Evolutionary conservation across 2,888 invertebrate genomes (phyloP), one percentile per base, ranked within the genome.

Genomic region (Xylophagus ater): DNA sequence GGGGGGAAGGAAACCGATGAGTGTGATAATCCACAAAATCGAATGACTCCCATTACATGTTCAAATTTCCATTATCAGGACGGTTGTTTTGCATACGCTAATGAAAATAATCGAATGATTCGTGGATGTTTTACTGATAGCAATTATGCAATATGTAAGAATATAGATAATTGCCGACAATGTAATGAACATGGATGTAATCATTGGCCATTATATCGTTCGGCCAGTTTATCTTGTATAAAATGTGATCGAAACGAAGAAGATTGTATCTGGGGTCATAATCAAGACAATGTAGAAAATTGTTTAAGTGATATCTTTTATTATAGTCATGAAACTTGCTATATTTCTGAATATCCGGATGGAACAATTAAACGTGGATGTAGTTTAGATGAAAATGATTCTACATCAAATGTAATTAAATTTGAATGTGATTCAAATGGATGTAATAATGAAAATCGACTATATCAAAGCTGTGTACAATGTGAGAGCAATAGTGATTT

Each of bases 1-100:
- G 33, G 1, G 19, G 40, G 37, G 2, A 48, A 48, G 1, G 24
- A 34, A 6, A 49, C 47, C 19, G 38, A 38, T 25, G n/a, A n/a
- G n/a, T n/a, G n/a, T n/a, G n/a, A n/a, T n/a, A n/a, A n/a, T n/a
- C n/a, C n/a, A n/a, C n/a, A n/a, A n/a, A n/a, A n/a, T n/a, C n/a
- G n/a, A n/a, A 24, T 34, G 7, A 23, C 41, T 17, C 23, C 19
- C 15, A 5, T 44, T 6, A 52, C 54, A 0, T 58, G 58, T 40
- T 15, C 41, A 1, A 20, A 25, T 4, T 47, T 40, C 29, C 25
- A 17, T 2, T 6, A 39, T 10, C 5, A 37, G 4, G 41, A 51
- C 13, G 49, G 46, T 4, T 60, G 60, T 13, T 49, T 58, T 40
- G 55, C 55, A 39, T 60, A 49, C 26, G 50, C 45, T 14, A 54